Evolutionary conservation across 2,888 invertebrate species (phyloP).

Genomic region (Mythimna loreyi): DNA sequence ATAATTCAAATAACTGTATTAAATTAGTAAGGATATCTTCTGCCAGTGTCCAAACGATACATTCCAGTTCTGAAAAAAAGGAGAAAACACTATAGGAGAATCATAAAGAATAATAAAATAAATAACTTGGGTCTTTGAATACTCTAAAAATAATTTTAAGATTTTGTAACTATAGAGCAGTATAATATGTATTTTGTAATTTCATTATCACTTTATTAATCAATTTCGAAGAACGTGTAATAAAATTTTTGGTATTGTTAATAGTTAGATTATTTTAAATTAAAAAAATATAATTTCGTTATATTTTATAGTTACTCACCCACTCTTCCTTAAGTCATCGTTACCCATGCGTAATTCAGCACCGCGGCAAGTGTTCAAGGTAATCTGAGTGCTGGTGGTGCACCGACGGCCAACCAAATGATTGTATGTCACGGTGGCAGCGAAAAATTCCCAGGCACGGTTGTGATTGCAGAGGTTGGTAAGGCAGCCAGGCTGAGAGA

Average conservation of each 20-base stretch:
- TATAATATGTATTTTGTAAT: too few species aligned
- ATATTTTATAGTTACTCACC: conserved; percentile 65
- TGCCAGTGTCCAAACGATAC: conserved; percentile 71
- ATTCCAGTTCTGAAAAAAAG: conserved; percentile 70
- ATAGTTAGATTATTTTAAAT: not conserved
- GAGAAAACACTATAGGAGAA: not conserved
- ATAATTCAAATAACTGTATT: too few species aligned
- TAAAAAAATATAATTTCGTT: not conserved
- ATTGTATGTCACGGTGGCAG: conserved; percentile 70
- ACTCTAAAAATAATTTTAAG: not conserved
- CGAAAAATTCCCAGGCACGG: conserved; percentile 76
- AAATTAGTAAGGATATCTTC: conserved; percentile 57
- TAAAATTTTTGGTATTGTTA: too few species aligned
- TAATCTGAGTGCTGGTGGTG: conserved; percentile 62
- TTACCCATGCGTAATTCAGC: conserved; percentile 72
- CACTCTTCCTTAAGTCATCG: conserved; percentile 70
- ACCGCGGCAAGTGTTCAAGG: conserved; percentile 72
- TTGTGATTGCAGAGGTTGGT: conserved; percentile 75
- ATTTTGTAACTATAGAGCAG: not conserved
- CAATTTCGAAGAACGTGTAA: not conserved
- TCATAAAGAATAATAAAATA: too few species aligned
- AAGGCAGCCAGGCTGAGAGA: conserved; percentile 75
- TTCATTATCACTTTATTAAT: too few species aligned
- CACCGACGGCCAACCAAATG: conserved; percentile 73
- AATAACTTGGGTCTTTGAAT: not conserved